Conservation (phyloP, 1,140 invertebrate species). For the Pteromalus puparum region DNA sequence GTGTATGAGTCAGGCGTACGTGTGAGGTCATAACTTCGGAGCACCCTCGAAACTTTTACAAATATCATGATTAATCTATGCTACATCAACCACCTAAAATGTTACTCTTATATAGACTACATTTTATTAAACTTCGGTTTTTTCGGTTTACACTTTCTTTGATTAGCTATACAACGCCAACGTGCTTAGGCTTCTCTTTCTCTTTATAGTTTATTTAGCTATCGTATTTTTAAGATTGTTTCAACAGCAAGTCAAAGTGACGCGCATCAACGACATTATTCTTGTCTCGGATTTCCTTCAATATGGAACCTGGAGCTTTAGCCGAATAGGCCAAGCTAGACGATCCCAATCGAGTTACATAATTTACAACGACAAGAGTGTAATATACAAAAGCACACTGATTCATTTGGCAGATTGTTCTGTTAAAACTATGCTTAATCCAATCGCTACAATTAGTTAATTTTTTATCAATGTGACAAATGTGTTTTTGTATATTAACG, state of each 20-base stretch:
- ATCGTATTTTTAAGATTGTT: slow-evolving; percentile 32
- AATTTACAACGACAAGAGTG: slow-evolving; percentile 29
- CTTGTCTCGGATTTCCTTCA: background rate
- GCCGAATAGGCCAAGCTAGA: background rate
- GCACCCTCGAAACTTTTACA: slow-evolving; percentile 8
- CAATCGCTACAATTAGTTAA: background rate
- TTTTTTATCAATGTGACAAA: background rate
- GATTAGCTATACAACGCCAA: slow-evolving; percentile 53
- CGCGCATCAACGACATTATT: background rate
- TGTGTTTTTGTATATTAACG: slow-evolving; percentile 33
- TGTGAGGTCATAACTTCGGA: slow-evolving; percentile 36
- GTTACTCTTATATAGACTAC: slow-evolving; percentile 58
- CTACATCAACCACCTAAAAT: slow-evolving; percentile 62
- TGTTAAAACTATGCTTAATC: background rate
- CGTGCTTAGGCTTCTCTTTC: slow-evolving; percentile 3
- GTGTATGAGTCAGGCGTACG: background rate
- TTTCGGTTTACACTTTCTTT: slow-evolving; percentile 49
- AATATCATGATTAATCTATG: slow-evolving; percentile 56
- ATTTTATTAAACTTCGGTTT: slow-evolving; percentile 34
- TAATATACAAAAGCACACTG: slow-evolving; percentile 48
- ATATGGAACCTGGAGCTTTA: background rate
- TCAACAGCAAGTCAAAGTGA: slow-evolving; percentile 16
- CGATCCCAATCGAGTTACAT: background rate
- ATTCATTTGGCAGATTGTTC: slow-evolving; percentile 3
- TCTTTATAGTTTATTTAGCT: slow-evolving; percentile 36